Evolutionary conservation across 2,113 vertebrate species (phyloP).

Genomic region (Formicarius rufipectus): DNA sequence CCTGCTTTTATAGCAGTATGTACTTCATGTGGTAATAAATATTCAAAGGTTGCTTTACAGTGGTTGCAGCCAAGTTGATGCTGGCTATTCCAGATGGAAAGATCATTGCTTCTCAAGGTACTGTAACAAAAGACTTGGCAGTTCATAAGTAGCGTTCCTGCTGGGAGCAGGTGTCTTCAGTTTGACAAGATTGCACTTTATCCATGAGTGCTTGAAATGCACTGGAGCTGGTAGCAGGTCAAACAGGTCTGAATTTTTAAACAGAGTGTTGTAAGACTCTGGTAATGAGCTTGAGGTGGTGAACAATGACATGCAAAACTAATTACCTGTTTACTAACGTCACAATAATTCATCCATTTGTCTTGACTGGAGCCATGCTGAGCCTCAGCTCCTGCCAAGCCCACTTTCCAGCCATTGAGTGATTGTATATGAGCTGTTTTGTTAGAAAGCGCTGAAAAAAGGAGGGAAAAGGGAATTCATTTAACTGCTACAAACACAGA

Average conservation of each 20-base stretch:
- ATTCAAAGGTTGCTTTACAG: constrained; percentile 32
- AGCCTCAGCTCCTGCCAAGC: not conserved
- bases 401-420: constrained; percentile 15
- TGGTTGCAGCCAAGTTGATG: constrained; percentile 40
- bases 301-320: constrained; percentile 67
- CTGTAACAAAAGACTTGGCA: constrained; percentile 75
- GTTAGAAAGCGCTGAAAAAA: not conserved
- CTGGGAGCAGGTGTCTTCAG: constrained; percentile 77
- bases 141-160: constrained; percentile 66
- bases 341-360: constrained; percentile 68
- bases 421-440: constrained; percentile 12
- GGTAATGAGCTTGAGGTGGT: constrained; percentile 61
- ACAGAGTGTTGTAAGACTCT: constrained; percentile 54
- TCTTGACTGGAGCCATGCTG: constrained; percentile 54
- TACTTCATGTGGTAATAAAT: constrained; percentile 37
- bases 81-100: constrained; percentile 74
- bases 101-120: constrained; percentile 70
- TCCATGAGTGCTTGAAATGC: constrained; percentile 61
- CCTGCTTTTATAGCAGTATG: not conserved
- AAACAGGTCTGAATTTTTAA: constrained; percentile 63
- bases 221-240: constrained; percentile 64
- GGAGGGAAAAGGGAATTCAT: not conserved
- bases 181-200: constrained; percentile 73
- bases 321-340: constrained; percentile 74
- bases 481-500: constrained; percentile 22